Conservation (phyloP, 1,140 invertebrate species). For the Laupala kohalensis region DNA sequence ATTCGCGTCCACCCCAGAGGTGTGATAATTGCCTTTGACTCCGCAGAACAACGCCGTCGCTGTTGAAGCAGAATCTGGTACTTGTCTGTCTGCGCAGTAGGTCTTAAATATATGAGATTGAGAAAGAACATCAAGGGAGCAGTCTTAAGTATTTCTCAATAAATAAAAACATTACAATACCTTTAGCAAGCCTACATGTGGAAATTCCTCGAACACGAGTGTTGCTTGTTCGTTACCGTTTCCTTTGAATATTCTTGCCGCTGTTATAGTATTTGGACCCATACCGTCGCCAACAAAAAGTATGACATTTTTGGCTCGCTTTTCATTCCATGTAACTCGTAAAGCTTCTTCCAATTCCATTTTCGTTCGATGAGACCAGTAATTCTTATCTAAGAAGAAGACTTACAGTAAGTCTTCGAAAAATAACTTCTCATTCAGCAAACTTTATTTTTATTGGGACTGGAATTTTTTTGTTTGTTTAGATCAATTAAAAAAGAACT, state of each 20-base stretch:
- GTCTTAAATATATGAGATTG: not conserved
- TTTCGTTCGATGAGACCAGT: not conserved
- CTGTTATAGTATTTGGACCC: conserved; percentile 79
- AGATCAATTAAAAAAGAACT: too few species aligned
- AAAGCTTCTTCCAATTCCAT: not conserved
- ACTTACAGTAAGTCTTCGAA: too few species aligned
- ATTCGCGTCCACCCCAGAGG: conserved; percentile 58
- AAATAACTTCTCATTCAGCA: too few species aligned
- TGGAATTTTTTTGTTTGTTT: too few species aligned
- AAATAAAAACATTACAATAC: too few species aligned
- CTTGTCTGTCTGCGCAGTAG: conserved; percentile 19
- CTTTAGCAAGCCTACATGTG: conserved; percentile 69
- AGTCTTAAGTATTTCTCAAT: too few species aligned
- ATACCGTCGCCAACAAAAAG: conserved; percentile 90
- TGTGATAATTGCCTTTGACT: conserved; percentile 70
- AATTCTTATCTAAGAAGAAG: not conserved
- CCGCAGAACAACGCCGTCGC: conserved; percentile 74
- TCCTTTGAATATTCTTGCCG: conserved; percentile 56
- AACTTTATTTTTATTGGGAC: too few species aligned
- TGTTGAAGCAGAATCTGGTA: conserved; percentile 68
- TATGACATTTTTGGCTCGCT: conserved; percentile 75
- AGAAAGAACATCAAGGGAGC: too few species aligned
- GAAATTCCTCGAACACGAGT: conserved; percentile 70
- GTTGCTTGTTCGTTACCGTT: conserved; percentile 48
- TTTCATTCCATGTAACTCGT: conserved; percentile 37